Percentiles rank a stretch among this genome's conserved stretches.
phyloP scores from a whole-genome alignment of 2,113 vertebrate species.

The Epinephelus lanceolatus region DNA sequence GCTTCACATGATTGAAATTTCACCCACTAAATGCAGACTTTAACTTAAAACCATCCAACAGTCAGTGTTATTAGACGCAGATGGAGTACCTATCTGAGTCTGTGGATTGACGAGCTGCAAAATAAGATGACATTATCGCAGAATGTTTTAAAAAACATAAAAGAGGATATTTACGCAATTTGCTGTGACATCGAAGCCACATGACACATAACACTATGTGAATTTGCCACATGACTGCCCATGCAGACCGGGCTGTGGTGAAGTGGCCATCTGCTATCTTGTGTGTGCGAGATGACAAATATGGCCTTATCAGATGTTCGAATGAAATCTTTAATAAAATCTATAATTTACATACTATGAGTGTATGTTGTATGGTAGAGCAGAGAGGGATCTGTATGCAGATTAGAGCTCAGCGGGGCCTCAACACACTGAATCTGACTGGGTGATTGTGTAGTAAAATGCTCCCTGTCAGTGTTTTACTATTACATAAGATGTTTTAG shows the following conservation, averaged over 20 bases:
- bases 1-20: not conserved
- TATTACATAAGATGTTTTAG: too few relatives aligned
- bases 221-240: constrained; percentile 53
- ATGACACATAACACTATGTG: not conserved
- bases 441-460: too few relatives aligned
- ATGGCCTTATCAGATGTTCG: constrained; percentile 6
- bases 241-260: constrained; percentile 48
- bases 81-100: not conserved
- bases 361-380: not conserved
- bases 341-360: not conserved
- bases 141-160: not conserved
- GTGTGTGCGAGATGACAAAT: constrained; percentile 14
- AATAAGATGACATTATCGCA: not conserved
- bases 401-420: too few relatives aligned
- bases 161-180: constrained; percentile 22
- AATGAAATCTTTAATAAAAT: not conserved
- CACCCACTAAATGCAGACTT: not conserved
- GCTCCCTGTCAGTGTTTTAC: too few relatives aligned
- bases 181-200: constrained; percentile 1
- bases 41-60: not conserved
- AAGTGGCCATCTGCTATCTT: constrained; percentile 49
- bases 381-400: not conserved
- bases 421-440: too few relatives aligned
- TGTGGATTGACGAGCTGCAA: not conserved
- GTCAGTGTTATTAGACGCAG: not conserved